Percentiles rank a stretch among this genome's conserved stretches.
Conservation (phyloP, 2,888 invertebrate genomes). For the Cephalotes varians region DNA sequence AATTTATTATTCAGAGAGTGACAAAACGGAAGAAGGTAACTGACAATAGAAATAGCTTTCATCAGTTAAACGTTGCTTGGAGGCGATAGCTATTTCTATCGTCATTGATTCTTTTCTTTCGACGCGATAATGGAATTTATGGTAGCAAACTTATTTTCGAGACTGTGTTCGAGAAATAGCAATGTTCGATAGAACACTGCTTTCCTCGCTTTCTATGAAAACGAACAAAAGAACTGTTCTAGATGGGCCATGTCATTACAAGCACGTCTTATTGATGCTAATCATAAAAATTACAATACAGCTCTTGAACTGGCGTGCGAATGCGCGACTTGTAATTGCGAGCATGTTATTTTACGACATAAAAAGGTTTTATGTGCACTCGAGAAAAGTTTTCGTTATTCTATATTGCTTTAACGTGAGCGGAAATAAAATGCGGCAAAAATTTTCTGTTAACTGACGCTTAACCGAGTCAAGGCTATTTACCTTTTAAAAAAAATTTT, state of each 20-base stretch:
- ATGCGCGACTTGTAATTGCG: conserved; percentile 62
- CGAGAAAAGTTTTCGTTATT: conserved; percentile 47
- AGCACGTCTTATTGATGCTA: conserved; percentile 52
- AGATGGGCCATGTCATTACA: conserved; percentile 42
- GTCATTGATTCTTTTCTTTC: not conserved
- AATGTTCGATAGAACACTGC: not conserved
- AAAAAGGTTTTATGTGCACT: conserved; percentile 42
- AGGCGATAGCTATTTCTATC: not conserved
- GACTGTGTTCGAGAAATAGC: not conserved
- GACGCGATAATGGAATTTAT: not conserved
- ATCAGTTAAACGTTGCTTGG: not conserved
- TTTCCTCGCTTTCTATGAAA: conserved; percentile 13
- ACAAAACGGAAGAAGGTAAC: not conserved
- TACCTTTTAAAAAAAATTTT: conserved; percentile 39
- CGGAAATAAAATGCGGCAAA: conserved; percentile 45
- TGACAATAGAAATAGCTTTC: not conserved
- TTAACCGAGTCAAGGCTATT: conserved; percentile 58
- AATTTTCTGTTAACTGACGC: conserved; percentile 25
- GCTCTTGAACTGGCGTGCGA: conserved; percentile 57
- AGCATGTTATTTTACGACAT: conserved; percentile 61
- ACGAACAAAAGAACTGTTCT: not conserved
- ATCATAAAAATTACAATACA: conserved; percentile 69
- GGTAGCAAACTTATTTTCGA: not conserved
- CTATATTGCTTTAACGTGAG: not conserved
- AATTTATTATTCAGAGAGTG: conserved; percentile 13